These are phyloP conservation scores for Diachrysia chrysitis DNA, from an alignment of 2,888 invertebrate genomes.

Conservation along the genomic window DNA sequence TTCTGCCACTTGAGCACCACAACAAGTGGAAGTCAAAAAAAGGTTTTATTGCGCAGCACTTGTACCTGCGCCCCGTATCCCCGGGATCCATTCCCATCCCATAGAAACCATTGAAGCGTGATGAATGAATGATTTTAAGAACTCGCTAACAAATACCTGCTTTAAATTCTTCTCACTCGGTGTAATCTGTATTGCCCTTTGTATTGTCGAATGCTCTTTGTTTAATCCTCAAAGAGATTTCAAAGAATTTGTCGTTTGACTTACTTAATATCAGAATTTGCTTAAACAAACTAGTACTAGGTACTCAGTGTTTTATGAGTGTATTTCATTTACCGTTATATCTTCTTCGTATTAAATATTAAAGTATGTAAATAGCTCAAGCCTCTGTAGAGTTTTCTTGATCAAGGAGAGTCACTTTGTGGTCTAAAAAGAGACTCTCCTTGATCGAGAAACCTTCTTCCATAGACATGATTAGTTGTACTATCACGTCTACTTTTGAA, in stretches of 20 bases:
- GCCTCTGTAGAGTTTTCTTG: too few species aligned
- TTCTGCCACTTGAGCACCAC: slow-evolving; percentile 61
- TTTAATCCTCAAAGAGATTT: slow-evolving; percentile 10
- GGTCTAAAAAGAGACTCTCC: too few species aligned
- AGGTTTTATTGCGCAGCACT: slow-evolving; percentile 66
- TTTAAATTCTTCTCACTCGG: slow-evolving; percentile 72
- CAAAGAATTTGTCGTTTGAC: neutral
- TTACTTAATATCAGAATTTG: neutral
- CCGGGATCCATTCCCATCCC: slow-evolving; percentile 72
- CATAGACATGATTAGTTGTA: too few species aligned
- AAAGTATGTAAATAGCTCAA: too few species aligned
- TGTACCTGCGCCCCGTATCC: slow-evolving; percentile 80
- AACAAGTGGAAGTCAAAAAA: slow-evolving; percentile 71
- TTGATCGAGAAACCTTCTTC: too few species aligned
- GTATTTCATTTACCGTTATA: too few species aligned
- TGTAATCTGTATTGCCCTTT: slow-evolving; percentile 59
- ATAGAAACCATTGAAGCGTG: slow-evolving; percentile 80
- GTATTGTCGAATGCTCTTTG: slow-evolving; percentile 51
- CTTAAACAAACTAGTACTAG: neutral
- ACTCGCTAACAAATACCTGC: slow-evolving; percentile 74
- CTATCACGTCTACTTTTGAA: too few species aligned
- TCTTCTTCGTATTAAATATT: too few species aligned
- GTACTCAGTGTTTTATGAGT: neutral
- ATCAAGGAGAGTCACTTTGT: too few species aligned
- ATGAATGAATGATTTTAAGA: slow-evolving; percentile 82